phyloP scores from a whole-genome alignment of 2,113 vertebrate species.

The Naja naja region DNA sequence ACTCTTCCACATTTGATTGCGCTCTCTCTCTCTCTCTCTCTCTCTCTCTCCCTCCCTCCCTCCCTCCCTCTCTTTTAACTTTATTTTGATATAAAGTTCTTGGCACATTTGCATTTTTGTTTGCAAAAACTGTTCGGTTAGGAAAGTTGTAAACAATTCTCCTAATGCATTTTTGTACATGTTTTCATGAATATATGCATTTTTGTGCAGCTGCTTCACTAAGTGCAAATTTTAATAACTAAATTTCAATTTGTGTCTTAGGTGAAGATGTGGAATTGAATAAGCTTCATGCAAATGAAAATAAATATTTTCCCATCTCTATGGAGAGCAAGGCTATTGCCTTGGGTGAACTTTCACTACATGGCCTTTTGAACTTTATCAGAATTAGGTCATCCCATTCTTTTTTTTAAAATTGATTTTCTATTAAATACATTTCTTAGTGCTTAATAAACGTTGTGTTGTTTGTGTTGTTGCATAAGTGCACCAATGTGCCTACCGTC shows the following conservation, averaged over 20 bases:
- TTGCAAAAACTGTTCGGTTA: neutral
- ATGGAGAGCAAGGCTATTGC: neutral
- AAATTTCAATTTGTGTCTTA: neutral
- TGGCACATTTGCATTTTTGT: neutral
- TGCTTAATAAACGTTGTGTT: too few relatives aligned
- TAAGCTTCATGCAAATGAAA: neutral
- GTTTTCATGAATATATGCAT: neutral
- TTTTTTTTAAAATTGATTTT: too few relatives aligned
- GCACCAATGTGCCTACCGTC: too few relatives aligned
- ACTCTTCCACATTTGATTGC: neutral
- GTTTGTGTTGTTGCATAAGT: too few relatives aligned
- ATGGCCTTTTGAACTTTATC: neutral
- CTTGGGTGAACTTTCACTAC: neutral
- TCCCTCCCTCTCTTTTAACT: neutral
- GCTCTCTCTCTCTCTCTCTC: neutral
- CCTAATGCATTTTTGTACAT: neutral
- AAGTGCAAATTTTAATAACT: neutral
- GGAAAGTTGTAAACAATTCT: neutral
- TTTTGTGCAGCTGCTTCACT: neutral
- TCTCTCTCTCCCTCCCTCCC: too few relatives aligned
- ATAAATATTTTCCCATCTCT: neutral
- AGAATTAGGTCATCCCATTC: neutral
- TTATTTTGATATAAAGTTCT: neutral
- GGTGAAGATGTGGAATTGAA: neutral
- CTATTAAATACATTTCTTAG: too few relatives aligned